These are phyloP conservation scores for Elaeidobius kamerunicus DNA, from an alignment of 2,888 invertebrate species.

Conservation along the genomic window DNA sequence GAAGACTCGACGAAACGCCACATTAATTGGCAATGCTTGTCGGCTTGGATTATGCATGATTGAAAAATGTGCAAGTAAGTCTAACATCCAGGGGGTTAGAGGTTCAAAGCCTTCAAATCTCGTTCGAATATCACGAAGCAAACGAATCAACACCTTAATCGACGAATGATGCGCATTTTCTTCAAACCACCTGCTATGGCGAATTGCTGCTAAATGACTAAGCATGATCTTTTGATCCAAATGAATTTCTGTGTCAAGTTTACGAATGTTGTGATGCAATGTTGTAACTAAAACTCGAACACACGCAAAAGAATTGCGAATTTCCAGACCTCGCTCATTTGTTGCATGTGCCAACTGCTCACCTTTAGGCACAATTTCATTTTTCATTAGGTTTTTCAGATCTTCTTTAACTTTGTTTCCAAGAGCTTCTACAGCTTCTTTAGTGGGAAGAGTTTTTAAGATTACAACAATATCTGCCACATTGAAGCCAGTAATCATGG, in stretches of 20 bases:
- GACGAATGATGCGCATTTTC: slow-evolving; percentile 97
- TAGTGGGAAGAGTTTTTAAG: slow-evolving; percentile 92
- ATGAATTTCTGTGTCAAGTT: slow-evolving; percentile 85
- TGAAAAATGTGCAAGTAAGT: slow-evolving; percentile 91
- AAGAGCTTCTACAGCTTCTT: slow-evolving; percentile 90
- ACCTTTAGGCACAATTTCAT: slow-evolving; percentile 60
- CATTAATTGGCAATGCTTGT: slow-evolving; percentile 88
- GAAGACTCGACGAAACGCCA: slow-evolving; percentile 85
- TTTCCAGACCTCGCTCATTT: slow-evolving; percentile 83
- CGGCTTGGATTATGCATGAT: slow-evolving; percentile 94
- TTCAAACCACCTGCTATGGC: slow-evolving; percentile 97
- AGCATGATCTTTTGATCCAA: slow-evolving; percentile 74
- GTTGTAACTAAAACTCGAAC: slow-evolving; percentile 92
- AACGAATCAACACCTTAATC: slow-evolving; percentile 86
- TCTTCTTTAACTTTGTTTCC: slow-evolving; percentile 86
- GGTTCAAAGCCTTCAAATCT: slow-evolving; percentile 89
- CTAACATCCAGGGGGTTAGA: slow-evolving; percentile 95
- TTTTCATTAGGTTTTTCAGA: slow-evolving; percentile 69
- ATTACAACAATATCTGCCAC: slow-evolving; percentile 96
- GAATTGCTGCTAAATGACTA: slow-evolving; percentile 88
- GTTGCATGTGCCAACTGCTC: slow-evolving; percentile 56
- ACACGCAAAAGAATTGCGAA: slow-evolving; percentile 78
- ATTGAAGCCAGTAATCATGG: slow-evolving; percentile 93
- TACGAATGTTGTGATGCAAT: slow-evolving; percentile 88
- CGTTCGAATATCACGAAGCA: slow-evolving; percentile 87